Evolutionary conservation across 2,797 vertebrate species (phyloP), one percentile per base, ranked within the genome.

Genomic region (Nannoperca obscura): DNA sequence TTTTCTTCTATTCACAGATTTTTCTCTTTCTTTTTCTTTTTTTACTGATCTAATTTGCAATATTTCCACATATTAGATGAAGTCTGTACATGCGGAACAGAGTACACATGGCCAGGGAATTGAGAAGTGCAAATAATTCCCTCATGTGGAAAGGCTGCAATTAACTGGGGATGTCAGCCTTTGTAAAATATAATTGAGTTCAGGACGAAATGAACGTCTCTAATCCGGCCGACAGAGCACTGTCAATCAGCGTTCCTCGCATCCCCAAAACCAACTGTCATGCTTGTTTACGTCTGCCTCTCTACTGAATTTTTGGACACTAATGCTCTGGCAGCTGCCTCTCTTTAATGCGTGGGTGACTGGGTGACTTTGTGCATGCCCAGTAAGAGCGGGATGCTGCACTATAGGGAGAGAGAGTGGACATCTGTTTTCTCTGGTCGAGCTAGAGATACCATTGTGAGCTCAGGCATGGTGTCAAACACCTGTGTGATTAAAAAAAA

Each of bases 121-220:
- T 93, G 93, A 94, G 91, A 94, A 95, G 93, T 91, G 94, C 91
- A 95, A 95, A 95, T 95, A 94, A 94, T 94, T 95, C 93, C 92
- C 91, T 94, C 93, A 94, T 94, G 94, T 95, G 94, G 93, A 95
- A 95, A 94, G 95, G 91, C 91, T 91, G 93, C 94, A 95, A 95
- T 96, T 95, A 96, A 94, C 94, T 94, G 90, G 92, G 94, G 95
- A 95, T 95, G 95, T 95, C 94, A 94, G 93, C 92, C 94, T 95
- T 95, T 95, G 95, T 95, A 93, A 95, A 95, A 94, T 95, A 94
- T 95, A 95, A 95, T 95, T 95, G 95, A 95, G 95, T 95, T 95
- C 92, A 92, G 94, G 94, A 94, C 87, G 89, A 94, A 95, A 94
- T 93, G 90, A 93, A 94, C 89, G 94, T 93, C 91, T 95, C 91